Base-by-base conservation (phyloP, 2,113 vertebrate genomes). In the Trichomycterus rosablanca region DNA sequence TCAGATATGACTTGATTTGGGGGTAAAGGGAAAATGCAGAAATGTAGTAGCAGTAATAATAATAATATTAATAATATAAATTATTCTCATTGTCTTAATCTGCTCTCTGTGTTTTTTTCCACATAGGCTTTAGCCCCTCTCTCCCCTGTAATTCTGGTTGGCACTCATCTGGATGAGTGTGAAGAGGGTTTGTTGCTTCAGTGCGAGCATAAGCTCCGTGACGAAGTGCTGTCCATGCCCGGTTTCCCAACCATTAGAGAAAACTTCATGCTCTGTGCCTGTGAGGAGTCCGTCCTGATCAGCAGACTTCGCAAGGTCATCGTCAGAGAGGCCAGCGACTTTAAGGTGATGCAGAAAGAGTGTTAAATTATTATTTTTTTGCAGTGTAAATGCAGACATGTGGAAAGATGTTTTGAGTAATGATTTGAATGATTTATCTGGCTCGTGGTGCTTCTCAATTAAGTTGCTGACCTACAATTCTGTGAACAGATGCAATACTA, bases 111-210 rank as follows among this genome's bases (percentile, higher is more conserved):
- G 15, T 52, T 16, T 18, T 16, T 2, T 16, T 15, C 32, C 6
- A n/a, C 46, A 8, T 51, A 99, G 96, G 93, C 93, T 0, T 82
- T 87, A 1, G 94, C 95, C 5, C 92, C 94, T 0, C 83, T 86
- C 4, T 92, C 92, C 2, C 94, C 96, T 0, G 96, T 99, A 59
- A 90, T 99, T 73, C 89, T 99, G 35, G 89, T 98, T 24, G 96
- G 95, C 43, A 98, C 96, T 3, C 94, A 97, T 67, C 71, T 84
- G 23, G 96, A 98, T 51, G 56, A 88, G 70, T 90, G 90, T 55
- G 87, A 88, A 45, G 92, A 97, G 35, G 73, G 67, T 55, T 88
- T 93, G 9, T 78, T 87, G 5, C 93, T 89, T 73, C 80, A 85
- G 39, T 95, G 92, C 64, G 70, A 92, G 43, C 69, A 35, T 48